These are phyloP conservation scores for Emydoidea blandingii DNA, from an alignment of 2,797 vertebrate genomes.

Conservation along the genomic window DNA sequence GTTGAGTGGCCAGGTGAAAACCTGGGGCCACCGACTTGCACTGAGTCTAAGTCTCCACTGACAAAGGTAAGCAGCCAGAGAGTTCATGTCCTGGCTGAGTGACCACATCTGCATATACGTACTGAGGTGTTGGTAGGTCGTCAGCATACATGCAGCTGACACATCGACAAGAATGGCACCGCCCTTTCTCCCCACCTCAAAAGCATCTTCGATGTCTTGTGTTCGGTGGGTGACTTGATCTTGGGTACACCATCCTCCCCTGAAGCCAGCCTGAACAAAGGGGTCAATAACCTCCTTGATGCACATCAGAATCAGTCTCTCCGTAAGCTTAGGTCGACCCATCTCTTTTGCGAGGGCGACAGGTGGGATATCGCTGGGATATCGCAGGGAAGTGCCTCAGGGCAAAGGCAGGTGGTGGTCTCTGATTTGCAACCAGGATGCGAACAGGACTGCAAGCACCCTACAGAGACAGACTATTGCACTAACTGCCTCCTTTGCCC, in stretches of 20 bases:
- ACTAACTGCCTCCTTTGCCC: fast-evolving
- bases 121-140: neutral
- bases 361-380: neutral
- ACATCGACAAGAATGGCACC: no score
- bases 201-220: neutral
- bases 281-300: neutral
- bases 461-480: neutral
- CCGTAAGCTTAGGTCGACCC: neutral
- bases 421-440: neutral
- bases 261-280: neutral
- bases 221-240: neutral
- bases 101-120: no score
- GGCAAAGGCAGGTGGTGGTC: neutral
- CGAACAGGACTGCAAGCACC: neutral
- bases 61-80: no score
- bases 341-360: neutral
- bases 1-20: no score
- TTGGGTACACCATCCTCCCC: neutral
- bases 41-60: no score
- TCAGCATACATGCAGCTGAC: neutral
- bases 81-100: no score
- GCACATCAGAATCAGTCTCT: neutral
- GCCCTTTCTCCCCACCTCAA: neutral
- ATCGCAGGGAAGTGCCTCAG: neutral
- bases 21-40: no score